Conservation (phyloP, 2,113 vertebrate species). For the Gracilinanus agilis region DNA sequence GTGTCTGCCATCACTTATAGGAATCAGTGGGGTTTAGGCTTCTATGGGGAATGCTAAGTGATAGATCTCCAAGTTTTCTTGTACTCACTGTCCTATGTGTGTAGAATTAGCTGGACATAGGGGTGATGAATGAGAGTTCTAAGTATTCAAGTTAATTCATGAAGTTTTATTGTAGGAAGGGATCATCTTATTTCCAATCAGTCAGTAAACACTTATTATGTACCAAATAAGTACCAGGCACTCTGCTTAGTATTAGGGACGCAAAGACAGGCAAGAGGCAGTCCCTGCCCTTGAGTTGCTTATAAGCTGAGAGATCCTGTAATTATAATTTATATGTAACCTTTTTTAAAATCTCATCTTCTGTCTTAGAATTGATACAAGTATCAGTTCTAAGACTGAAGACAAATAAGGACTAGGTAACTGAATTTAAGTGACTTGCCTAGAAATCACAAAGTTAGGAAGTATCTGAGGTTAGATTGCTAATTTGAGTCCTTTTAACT, state of each 20-base stretch:
- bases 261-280: neutral
- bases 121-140: neutral
- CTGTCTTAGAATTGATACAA: too few species aligned
- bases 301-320: neutral
- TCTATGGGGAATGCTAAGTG: neutral
- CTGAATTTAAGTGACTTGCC: too few species aligned
- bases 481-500: too few species aligned
- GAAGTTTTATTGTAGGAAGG: neutral
- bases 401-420: too few species aligned
- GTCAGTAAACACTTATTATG: neutral
- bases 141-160: neutral
- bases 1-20: neutral
- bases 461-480: too few species aligned
- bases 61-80: neutral
- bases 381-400: too few species aligned
- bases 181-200: neutral
- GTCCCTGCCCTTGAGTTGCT: neutral
- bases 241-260: neutral
- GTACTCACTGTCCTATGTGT: neutral
- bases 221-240: neutral
- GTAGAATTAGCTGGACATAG: neutral
- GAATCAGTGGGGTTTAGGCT: neutral
- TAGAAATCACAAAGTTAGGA: too few species aligned
- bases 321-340: neutral
- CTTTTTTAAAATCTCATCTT: too few species aligned